Base-by-base conservation (phyloP, 2,797 vertebrate genomes). In the Eospalax fontanierii region DNA sequence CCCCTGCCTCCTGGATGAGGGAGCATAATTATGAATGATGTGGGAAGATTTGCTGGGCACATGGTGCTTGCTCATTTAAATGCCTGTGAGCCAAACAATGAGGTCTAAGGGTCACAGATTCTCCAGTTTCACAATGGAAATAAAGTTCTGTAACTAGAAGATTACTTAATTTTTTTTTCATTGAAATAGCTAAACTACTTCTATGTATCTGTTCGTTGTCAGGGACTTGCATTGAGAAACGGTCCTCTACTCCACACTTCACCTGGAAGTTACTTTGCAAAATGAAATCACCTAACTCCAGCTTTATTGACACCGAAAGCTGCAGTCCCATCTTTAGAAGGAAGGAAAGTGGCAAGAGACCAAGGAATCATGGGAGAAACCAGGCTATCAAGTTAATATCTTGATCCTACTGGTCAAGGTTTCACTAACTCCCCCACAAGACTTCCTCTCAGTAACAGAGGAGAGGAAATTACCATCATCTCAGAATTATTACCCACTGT, bases 41-140 rank as follows among this genome's bases (percentile, higher is more conserved):
- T n/a, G 4, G 35, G 40, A 61, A 93, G 6, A 6, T 86, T 71
- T 54, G 40, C 40, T 26, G 4, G 74, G 89, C 59, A 80, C 50
- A 83, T 3, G 78, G 38, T 46, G 54, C 35, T 79, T 87, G 5
- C 28, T 94, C n/a, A 70, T 33, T 82, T 86, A 87, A 91, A 83
- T 40, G 24, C 28, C 46, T 70, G 0, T 21, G 35, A 87, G 28
- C 35, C 83, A 54, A 83, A 81, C 10, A 50, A 12, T 59, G 19
- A n/a, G 21, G 4, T 26, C 43, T 7, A 54, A 84, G 15, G 63
- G 38, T 66, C 50, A 38, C 10, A 59, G 24, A 75, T 66, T 79
- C 71, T 75, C 73, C 71, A 82, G 61, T 54, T 82, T 68, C 74
- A 38, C 22, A 93, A 84, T 68, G 40, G 80, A 82, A 90, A 65